phyloP scores from a whole-genome alignment of 1,140 invertebrate species.

The Anoplolepis gracilipes region DNA sequence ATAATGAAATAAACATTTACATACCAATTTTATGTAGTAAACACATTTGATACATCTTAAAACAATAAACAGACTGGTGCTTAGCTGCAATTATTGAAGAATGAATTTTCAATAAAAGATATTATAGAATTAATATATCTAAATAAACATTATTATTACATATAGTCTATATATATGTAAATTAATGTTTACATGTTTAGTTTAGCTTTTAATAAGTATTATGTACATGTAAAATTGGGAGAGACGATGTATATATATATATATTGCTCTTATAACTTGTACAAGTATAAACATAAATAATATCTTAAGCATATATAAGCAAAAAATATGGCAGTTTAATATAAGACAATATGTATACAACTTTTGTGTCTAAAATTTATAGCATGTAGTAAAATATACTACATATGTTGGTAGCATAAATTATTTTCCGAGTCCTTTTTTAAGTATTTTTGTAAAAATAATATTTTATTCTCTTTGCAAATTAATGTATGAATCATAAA shows the following conservation, averaged over 20 bases:
- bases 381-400: not conserved
- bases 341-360: conserved; percentile 35
- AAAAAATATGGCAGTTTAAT: conserved; percentile 50
- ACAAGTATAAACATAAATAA: conserved; percentile 24
- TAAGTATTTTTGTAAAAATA: conserved; percentile 14
- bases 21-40: not conserved
- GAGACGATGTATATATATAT: conserved; percentile 8
- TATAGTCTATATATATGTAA: conserved; percentile 9
- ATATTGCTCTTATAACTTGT: not conserved
- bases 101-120: conserved; percentile 20
- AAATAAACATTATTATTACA: conserved; percentile 19
- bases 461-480: not conserved
- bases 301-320: conserved; percentile 20
- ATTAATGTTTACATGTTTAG: not conserved
- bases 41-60: conserved; percentile 1
- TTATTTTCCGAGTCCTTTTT: conserved; percentile 18
- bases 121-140: conserved; percentile 17
- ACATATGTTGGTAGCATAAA: not conserved
- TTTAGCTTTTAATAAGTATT: conserved; percentile 13
- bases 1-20: conserved; percentile 33
- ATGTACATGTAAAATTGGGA: conserved; percentile 17
- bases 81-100: conserved; percentile 12
- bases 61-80: not conserved
- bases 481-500: conserved; percentile 24
- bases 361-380: not conserved